Evolutionary conservation across 2,888 invertebrate genomes (phyloP).

Genomic region (Microctonus aethiopoides): DNA sequence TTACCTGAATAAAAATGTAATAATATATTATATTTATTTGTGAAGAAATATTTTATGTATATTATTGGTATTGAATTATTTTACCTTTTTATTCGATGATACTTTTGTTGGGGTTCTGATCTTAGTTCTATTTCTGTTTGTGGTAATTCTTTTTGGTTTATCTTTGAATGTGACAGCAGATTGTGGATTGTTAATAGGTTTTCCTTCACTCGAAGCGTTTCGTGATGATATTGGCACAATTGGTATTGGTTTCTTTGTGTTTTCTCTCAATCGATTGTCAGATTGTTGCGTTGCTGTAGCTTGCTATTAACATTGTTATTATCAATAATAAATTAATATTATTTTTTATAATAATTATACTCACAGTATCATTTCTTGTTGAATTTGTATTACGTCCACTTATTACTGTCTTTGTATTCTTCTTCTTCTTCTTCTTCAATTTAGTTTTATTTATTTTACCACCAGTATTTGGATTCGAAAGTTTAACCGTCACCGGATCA

Average conservation of each 20-base stretch:
- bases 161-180: not conserved
- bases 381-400: slow-evolving; percentile 52
- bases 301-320: not conserved
- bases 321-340: not conserved
- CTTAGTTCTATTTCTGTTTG: not conserved
- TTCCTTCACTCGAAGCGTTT: not conserved
- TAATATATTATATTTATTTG: too few relatives aligned
- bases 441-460: slow-evolving; percentile 69
- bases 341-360: not conserved
- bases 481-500: slow-evolving; percentile 85
- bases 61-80: slow-evolving; percentile 39
- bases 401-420: slow-evolving; percentile 60
- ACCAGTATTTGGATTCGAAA: slow-evolving; percentile 71
- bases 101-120: slow-evolving; percentile 32
- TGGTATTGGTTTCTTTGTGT: not conserved
- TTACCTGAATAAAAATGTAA: slow-evolving; percentile 68
- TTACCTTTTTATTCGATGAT: slow-evolving; percentile 44
- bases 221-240: not conserved
- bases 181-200: not conserved
- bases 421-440: slow-evolving; percentile 58
- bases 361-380: not conserved
- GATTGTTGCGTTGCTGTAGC: not conserved
- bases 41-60: slow-evolving; percentile 28
- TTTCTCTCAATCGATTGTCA: not conserved
- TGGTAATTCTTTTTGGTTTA: not conserved